Evolutionary conservation across 2,113 vertebrate species (phyloP).

Genomic region (Ammodytes marinus): DNA sequence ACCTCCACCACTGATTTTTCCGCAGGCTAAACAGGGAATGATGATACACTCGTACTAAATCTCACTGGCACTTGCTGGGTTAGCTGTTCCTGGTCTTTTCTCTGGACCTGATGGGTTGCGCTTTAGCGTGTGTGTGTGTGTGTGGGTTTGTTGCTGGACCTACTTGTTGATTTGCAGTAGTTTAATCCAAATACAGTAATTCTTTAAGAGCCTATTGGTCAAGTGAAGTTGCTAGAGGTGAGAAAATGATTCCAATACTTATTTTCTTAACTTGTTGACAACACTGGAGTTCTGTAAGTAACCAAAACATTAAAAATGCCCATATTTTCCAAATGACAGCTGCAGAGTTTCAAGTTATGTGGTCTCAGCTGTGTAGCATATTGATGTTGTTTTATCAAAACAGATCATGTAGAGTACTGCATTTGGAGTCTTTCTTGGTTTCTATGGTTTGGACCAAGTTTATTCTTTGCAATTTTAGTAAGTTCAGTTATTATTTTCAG

Average conservation of each 20-base stretch:
- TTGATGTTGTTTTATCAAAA: slow-evolving; percentile 80
- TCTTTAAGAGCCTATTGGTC: background rate
- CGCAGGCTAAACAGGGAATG: slow-evolving; percentile 69
- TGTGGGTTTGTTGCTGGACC: slow-evolving; percentile 11
- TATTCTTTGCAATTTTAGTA: slow-evolving; percentile 44
- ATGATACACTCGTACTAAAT: slow-evolving; percentile 69
- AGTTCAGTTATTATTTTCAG: slow-evolving; percentile 44
- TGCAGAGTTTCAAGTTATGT: slow-evolving; percentile 77
- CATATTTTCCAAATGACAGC: slow-evolving; percentile 80
- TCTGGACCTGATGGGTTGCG: slow-evolving; percentile 46
- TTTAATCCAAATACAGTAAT: background rate
- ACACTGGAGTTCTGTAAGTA: slow-evolving; percentile 62
- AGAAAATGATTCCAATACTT: slow-evolving; percentile 35
- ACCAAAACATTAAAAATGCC: slow-evolving; percentile 69
- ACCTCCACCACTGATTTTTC: slow-evolving; percentile 74
- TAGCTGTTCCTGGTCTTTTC: slow-evolving; percentile 57
- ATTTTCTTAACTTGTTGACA: slow-evolving; percentile 60
- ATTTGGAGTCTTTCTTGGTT: slow-evolving; percentile 45
- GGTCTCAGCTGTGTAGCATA: slow-evolving; percentile 80
- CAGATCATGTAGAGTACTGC: slow-evolving; percentile 63
- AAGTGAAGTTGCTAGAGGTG: slow-evolving; percentile 22
- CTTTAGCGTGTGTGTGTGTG: slow-evolving; percentile 25
- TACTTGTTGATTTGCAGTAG: slow-evolving; percentile 16
- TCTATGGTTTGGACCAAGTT: slow-evolving; percentile 60
- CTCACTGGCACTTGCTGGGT: slow-evolving; percentile 50